Evolutionary conservation across 2,888 invertebrate genomes (phyloP).

Genomic region (Aspidapion aeneum): DNA sequence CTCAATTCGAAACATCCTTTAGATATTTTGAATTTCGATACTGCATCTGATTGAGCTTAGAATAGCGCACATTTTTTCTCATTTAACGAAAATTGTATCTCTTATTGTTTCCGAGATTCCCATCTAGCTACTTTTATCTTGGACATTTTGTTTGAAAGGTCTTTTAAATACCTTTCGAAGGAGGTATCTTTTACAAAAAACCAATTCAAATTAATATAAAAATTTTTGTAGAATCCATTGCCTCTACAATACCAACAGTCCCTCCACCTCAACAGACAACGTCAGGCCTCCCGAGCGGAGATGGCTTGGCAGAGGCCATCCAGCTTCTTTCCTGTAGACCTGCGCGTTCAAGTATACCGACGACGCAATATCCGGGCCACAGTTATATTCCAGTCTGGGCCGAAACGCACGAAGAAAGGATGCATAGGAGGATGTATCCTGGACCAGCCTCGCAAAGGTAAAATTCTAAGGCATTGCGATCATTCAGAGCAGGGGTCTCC

Average conservation of each 20-base stretch:
- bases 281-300: constrained; percentile 54
- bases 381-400: constrained; percentile 40
- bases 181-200: no score
- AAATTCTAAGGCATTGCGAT: background rate
- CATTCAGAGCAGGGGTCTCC: no score
- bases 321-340: constrained; percentile 61
- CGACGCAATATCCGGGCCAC: constrained; percentile 36
- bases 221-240: constrained; percentile 21
- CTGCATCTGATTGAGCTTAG: no score
- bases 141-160: no score
- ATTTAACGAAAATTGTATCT: no score
- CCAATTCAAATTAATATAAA: no score
- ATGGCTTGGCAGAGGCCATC: constrained; percentile 64
- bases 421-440: constrained; percentile 44
- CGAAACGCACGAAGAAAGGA: constrained; percentile 45
- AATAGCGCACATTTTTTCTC: no score
- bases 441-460: constrained; percentile 40
- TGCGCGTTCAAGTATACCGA: constrained; percentile 33
- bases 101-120: no score
- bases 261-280: constrained; percentile 23
- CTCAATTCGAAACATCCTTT: no score
- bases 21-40: no score
- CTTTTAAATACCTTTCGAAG: no score
- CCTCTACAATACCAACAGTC: constrained; percentile 23
- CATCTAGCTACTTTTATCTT: no score